Base-by-base conservation (phyloP, 2,888 invertebrate genomes). In the Lasiommata megera region DNA sequence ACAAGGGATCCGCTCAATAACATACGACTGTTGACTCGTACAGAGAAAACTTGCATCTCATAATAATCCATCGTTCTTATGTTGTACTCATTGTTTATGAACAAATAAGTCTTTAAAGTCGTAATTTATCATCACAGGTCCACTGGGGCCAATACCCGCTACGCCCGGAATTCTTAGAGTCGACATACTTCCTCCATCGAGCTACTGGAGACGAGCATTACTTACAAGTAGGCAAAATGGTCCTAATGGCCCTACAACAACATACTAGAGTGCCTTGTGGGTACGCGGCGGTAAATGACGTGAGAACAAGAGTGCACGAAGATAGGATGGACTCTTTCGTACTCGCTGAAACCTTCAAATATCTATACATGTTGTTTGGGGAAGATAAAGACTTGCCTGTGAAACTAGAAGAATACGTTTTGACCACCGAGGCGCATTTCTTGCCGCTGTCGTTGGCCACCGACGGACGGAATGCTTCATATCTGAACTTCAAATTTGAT, bases 281-380 rank as follows among this genome's bases (percentile, higher is more conserved):
- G 0, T 99, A 97, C 88, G 99, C 99, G 0, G 98, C 98, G 1
- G 96, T 99, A n/a, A 97, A 97, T 72, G 98, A 99, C 83, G 96
- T 99, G 0, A 93, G 98, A 44, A 97, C 97, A 0, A 94, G 96
- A 28, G 93, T 94, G 59, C 97, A 97, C 74, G 98, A 99, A 77
- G 98, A 99, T 77, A 93, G 98, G 64, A 98, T 99, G 98, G 99
- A 99, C 80, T 99, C 99, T 0, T 99, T 97, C 88, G 98, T 99
- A 0, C 91, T 99, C 1, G 97, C 99, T 0, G 99, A 99, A 89
- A 99, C 99, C 0, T 96, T 99, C 76, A 99, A 99, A 83, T 99
- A 99, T 80, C 92, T 99, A 8, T 99, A 95, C 84, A 92, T 99
- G 79, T 87, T 99, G 57, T 99, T 99, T 80, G 94, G 98, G 0